Evolutionary conservation across 2,888 invertebrate species (phyloP), one percentile per base, ranked within the genome.

Genomic region (Leucophora obtusa): DNA sequence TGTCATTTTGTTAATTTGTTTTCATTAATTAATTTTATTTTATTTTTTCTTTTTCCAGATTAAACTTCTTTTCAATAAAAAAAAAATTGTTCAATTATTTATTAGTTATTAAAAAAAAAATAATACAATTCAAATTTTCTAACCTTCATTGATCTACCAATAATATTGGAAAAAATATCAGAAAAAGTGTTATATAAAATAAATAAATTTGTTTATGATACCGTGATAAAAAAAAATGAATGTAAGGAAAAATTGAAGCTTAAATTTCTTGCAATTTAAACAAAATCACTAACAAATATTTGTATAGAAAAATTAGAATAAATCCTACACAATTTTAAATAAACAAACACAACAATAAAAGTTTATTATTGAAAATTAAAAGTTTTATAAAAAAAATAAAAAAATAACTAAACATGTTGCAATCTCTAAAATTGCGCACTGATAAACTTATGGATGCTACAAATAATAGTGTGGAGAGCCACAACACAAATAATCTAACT

Each of bases 341-440:
- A 60, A 75, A 71, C 18, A 72, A 54, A 24, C 18, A 50, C 28
- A 28, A 28, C 28, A 6, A 28, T 28, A 28, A 28, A 28, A 28
- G 28, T 28, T 28, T 28, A 28, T 28, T 28, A 28, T 28, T 6
- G 28, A 4, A 28, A 28, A 28, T 28, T 6, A 28, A 28, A 28
- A 28, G 28, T 28, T 28, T 28, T 28, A 28, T 28, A 28, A 51
- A 65, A 62, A 62, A 70, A 72, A 78, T 53, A 53, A 60, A 79
- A 85, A 82, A 85, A 84, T 60, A 21, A 51, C 80, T 84, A 85
- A 88, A 87, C 85, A 89, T 89, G 89, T 86, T 89, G 87, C 89
- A 89, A 86, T 89, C 89, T 79, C 82, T 89, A 86, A 87, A 89
- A 86, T 84, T 89, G 86, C 85, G 85, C 82, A 86, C 87, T 83